A percentile compares a stretch with the other conserved stretches of the same genome.
phyloP scores from a whole-genome alignment of 2,113 vertebrate genomes.

The Acinonyx jubatus region DNA sequence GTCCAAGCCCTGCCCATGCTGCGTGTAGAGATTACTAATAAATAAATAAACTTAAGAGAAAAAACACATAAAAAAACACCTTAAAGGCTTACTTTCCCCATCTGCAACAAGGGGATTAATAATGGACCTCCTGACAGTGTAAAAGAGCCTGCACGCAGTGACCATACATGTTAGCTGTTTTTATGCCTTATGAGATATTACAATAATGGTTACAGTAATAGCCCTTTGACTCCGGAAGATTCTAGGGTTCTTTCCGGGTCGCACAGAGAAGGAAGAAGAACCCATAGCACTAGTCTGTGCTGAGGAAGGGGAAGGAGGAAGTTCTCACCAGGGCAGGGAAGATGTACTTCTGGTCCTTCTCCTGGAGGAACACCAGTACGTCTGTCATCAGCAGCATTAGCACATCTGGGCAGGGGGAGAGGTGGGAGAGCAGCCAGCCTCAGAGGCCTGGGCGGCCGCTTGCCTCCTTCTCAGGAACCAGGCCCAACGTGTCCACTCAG shows the following conservation, averaged over 20 bases:
- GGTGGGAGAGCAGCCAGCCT: not conserved
- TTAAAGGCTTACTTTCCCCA: not conserved
- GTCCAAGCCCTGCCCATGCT: not conserved
- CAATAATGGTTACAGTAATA: too few species aligned
- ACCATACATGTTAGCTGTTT: not conserved
- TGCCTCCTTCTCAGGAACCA: not conserved
- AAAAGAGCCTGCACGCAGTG: not conserved
- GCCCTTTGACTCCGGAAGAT: not conserved
- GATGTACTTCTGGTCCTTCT: slow-evolving; percentile 95
- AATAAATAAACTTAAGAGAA: not conserved
- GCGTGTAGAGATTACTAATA: not conserved
- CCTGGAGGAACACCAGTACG: slow-evolving; percentile 94
- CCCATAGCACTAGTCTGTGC: not conserved
- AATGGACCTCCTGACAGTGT: not conserved
- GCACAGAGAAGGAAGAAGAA: not conserved
- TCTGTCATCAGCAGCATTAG: slow-evolving; percentile 95
- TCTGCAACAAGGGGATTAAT: not conserved
- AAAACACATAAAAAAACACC: not conserved
- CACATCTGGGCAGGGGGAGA: slow-evolving; percentile 84
- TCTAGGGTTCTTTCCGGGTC: not conserved
- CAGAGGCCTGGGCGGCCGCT: not conserved
- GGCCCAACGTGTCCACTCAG: rapidly evolving
- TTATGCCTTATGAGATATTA: not conserved
- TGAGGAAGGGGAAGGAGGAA: not conserved
- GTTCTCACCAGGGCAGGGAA: slow-evolving; percentile 92